These are phyloP conservation scores for Morphnarchus princeps DNA, from an alignment of 2,113 vertebrate genomes.

Conservation along the genomic window DNA sequence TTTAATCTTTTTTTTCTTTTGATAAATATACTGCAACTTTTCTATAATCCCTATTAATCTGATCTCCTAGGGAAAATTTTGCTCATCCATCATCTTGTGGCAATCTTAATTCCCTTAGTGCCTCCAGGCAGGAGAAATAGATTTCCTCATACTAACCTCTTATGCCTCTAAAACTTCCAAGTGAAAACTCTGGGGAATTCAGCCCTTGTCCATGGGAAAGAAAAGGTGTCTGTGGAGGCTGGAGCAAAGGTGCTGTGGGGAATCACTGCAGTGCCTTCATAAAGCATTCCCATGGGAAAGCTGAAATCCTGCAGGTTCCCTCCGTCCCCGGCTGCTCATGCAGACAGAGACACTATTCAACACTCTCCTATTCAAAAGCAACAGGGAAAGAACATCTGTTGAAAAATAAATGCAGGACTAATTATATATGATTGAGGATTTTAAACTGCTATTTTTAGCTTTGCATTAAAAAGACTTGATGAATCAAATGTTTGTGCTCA, in stretches of 20 bases:
- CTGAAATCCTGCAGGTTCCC: neutral
- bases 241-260: neutral
- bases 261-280: neutral
- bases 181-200: neutral
- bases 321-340: neutral
- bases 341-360: neutral
- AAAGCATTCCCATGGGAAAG: neutral
- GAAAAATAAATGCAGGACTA: conserved; percentile 20
- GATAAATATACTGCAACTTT: conserved; percentile 48
- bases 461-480: neutral
- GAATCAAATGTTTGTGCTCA: neutral
- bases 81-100: conserved; percentile 29
- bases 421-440: conserved; percentile 1
- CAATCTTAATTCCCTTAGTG: neutral
- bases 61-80: conserved; percentile 37
- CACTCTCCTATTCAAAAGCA: neutral
- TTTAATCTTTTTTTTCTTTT: conserved; percentile 12
- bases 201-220: neutral
- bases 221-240: neutral
- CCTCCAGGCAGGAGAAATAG: conserved; percentile 19
- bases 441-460: neutral
- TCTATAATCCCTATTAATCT: conserved; percentile 68
- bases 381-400: conserved; percentile 35
- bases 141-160: neutral
- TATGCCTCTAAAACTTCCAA: neutral